phyloP scores from a whole-genome alignment of 2,888 invertebrate species.

The Drymonia ruficornis region DNA sequence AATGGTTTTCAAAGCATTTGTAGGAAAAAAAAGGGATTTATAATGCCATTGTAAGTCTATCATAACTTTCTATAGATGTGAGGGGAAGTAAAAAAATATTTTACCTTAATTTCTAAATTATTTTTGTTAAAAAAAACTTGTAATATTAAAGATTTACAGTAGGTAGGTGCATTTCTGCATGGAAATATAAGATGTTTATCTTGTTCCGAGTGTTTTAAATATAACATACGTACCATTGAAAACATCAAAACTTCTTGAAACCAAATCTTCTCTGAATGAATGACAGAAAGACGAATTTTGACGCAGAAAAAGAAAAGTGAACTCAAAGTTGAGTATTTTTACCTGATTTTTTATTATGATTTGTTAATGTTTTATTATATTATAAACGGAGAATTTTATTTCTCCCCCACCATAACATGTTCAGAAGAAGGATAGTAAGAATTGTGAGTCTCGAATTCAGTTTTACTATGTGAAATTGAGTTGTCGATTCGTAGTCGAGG shows the following conservation, averaged over 20 bases:
- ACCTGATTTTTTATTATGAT: constrained; percentile 34
- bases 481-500: neutral
- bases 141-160: too few species aligned
- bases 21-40: too few species aligned
- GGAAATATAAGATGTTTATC: too few species aligned
- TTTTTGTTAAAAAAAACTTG: too few species aligned
- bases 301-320: constrained; percentile 39
- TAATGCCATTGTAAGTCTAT: too few species aligned
- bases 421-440: constrained; percentile 44
- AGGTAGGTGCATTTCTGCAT: neutral
- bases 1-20: too few species aligned
- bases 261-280: neutral
- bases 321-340: constrained; percentile 39
- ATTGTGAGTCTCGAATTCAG: constrained; percentile 4
- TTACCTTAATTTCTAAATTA: neutral
- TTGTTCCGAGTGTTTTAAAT: too few species aligned
- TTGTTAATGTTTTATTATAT: constrained; percentile 18
- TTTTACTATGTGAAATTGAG: neutral
- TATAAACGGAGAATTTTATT: constrained; percentile 24
- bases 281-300: constrained; percentile 21
- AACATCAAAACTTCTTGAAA: neutral
- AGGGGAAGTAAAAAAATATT: too few species aligned
- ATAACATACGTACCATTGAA: too few species aligned
- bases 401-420: constrained; percentile 48
- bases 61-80: too few species aligned